Evolutionary conservation across 2,113 vertebrate genomes (phyloP).

Genomic region (Gracilinanus agilis): DNA sequence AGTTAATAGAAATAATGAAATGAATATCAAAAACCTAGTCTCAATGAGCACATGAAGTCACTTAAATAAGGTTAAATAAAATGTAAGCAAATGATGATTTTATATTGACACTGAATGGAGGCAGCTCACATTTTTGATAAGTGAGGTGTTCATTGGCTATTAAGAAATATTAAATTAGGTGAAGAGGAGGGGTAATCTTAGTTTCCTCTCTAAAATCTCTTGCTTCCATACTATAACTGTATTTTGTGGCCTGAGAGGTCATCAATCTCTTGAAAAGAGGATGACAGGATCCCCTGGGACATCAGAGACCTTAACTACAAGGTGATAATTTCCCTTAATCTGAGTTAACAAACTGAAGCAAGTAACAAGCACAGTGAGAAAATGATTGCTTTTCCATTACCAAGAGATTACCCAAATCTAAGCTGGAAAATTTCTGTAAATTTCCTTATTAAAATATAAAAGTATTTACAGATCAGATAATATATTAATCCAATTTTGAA

Average conservation of each 20-base stretch:
- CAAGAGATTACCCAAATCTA: slow-evolving; percentile 63
- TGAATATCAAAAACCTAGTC: slow-evolving; percentile 42
- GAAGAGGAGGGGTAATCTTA: slow-evolving; percentile 35
- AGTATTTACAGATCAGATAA: slow-evolving; percentile 60
- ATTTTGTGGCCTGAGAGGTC: slow-evolving; percentile 74
- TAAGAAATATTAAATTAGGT: slow-evolving; percentile 47
- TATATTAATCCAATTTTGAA: slow-evolving; percentile 68
- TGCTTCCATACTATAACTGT: slow-evolving; percentile 69
- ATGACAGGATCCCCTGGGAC: slow-evolving; percentile 69
- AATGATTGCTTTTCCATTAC: slow-evolving; percentile 60
- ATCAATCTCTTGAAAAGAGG: slow-evolving; percentile 74
- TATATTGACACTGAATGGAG: neutral
- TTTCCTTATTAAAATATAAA: slow-evolving; percentile 51
- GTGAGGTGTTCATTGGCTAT: slow-evolving; percentile 41
- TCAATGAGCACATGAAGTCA: neutral
- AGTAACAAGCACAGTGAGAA: slow-evolving; percentile 62
- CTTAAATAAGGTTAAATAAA: slow-evolving; percentile 16
- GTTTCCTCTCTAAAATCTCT: slow-evolving; percentile 68
- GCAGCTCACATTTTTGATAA: slow-evolving; percentile 46
- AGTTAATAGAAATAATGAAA: slow-evolving; percentile 72
- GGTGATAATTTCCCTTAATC: slow-evolving; percentile 77
- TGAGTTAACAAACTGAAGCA: slow-evolving; percentile 47
- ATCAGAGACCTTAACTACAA: slow-evolving; percentile 72
- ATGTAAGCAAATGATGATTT: slow-evolving; percentile 12
- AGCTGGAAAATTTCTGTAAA: slow-evolving; percentile 34